A percentile compares a stretch with the other conserved stretches of the same genome.
phyloP scores from a whole-genome alignment of 1,140 invertebrate species.

The Maconellicoccus hirsutus region DNA sequence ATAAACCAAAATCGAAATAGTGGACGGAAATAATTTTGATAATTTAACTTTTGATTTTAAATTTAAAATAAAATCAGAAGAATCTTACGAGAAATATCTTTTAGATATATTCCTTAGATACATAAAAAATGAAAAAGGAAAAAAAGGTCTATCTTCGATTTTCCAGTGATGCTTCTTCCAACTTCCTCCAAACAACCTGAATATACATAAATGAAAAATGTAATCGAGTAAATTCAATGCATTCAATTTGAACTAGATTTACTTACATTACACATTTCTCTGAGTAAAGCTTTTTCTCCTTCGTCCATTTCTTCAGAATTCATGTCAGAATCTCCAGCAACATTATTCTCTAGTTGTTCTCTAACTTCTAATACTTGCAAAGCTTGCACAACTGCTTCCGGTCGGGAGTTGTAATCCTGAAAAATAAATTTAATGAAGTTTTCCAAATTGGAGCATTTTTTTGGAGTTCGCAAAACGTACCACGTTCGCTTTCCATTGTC shows the following conservation, averaged over 20 bases:
- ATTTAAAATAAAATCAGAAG: no score
- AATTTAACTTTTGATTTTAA: no score
- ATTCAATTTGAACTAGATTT: slow-evolving; percentile 12
- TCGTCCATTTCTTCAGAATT: slow-evolving; percentile 55
- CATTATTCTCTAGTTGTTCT: slow-evolving; percentile 68
- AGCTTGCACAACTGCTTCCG: slow-evolving; percentile 80
- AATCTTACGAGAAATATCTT: no score
- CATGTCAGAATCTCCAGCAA: slow-evolving; percentile 25
- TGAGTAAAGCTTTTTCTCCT: slow-evolving; percentile 80
- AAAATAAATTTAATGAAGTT: background rate
- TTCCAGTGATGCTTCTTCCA: slow-evolving; percentile 39
- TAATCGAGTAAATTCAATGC: slow-evolving; percentile 14
- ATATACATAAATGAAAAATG: slow-evolving; percentile 29
- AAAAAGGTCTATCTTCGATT: background rate
- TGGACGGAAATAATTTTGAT: no score
- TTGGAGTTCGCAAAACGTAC: background rate
- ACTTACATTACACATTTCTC: slow-evolving; percentile 93
- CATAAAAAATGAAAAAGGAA: background rate
- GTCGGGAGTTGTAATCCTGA: slow-evolving; percentile 37
- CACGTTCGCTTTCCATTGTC: background rate
- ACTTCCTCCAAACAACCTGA: slow-evolving; percentile 55
- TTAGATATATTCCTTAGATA: no score
- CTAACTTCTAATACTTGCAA: slow-evolving; percentile 82
- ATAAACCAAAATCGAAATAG: no score
- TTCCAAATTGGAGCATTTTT: background rate